Evolutionary conservation across 2,888 invertebrate genomes (phyloP), one percentile per base, ranked within the genome.

Genomic region (Drepanosiphum platanoidis): DNA sequence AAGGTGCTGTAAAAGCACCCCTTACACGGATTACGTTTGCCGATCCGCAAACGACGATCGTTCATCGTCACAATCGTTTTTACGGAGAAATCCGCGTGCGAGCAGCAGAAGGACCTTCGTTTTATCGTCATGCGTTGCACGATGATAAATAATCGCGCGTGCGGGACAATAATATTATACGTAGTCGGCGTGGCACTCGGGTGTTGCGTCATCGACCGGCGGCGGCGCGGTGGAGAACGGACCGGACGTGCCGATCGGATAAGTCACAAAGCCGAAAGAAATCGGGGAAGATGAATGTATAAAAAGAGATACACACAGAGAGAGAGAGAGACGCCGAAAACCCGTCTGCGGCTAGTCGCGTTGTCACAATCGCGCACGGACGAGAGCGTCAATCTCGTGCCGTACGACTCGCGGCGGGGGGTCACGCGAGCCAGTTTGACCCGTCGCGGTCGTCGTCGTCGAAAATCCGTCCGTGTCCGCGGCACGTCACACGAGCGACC

Each of bases 221-320:
- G 27, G n/a, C n/a, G 4, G 22, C 22, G 2, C 22, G 27, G 2
- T 11, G 27, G 68, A 18, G 79, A 79, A 79, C 52, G 79, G 79
- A 18, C 74, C 79, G 68, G 81, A 81, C 81, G 39, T 81, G n/a
- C 81, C 39, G 30, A 71, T 71, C 39, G 32, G 39, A 71, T 36
- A 39, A 71, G 61, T 77, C 61, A 18, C 70, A 1, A 22, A 70
- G 36, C 27, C 30, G 30, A 3, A 32, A 66, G 30, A 66, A 11
- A 66, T 66, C 9, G 32, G 22, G 18, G 52, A 22, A n/a, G 22
- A 18, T 18, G 52, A 52, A 22, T 5, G 61, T 9, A 42, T 42
- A 27, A 22, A 27, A 7, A 9, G 61, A n/a, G 52, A 7, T 3
- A 32, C 3, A 34, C 4, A 68, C 13, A 68, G 34, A 68, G 34